Evolutionary conservation across 1,140 invertebrate species (phyloP).

Genomic region (Drosophila elegans): DNA sequence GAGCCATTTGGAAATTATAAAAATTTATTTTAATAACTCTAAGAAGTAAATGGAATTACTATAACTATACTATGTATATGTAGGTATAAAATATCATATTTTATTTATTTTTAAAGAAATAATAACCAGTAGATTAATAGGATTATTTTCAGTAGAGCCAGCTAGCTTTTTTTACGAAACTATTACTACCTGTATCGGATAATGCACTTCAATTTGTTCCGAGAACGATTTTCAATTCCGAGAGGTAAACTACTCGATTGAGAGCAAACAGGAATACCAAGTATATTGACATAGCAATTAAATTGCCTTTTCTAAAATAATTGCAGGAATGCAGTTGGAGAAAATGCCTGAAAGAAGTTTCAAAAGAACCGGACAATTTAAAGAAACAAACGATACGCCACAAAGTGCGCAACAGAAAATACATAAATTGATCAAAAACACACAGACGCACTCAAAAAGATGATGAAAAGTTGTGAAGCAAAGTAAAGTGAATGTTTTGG

Average conservation of each 20-base stretch:
- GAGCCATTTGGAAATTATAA: too few relatives aligned
- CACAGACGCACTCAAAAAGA: constrained; percentile 27
- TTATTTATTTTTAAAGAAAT: too few relatives aligned
- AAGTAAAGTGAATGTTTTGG: constrained; percentile 58
- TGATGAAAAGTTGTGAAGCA: constrained; percentile 59
- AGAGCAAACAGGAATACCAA: background rate
- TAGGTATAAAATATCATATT: too few relatives aligned
- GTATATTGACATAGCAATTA: constrained; percentile 58
- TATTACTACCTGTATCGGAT: background rate
- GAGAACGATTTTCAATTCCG: constrained; percentile 8
- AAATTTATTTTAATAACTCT: too few relatives aligned
- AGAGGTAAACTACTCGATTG: constrained; percentile 30
- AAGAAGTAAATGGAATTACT: too few relatives aligned
- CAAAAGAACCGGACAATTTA: constrained; percentile 15
- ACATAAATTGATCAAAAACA: constrained; percentile 41
- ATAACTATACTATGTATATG: too few relatives aligned
- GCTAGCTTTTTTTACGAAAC: too few relatives aligned
- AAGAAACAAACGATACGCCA: constrained; percentile 46
- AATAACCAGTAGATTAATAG: too few relatives aligned
- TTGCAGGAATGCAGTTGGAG: constrained; percentile 55
- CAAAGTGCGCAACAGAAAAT: constrained; percentile 55
- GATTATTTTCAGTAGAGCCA: too few relatives aligned
- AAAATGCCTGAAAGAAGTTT: constrained; percentile 53
- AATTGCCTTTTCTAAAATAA: constrained; percentile 68
- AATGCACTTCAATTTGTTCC: constrained; percentile 9